These are phyloP conservation scores for Eulemur coronatus DNA, from an alignment of 2,797 vertebrate genomes.

Conservation along the genomic window DNA sequence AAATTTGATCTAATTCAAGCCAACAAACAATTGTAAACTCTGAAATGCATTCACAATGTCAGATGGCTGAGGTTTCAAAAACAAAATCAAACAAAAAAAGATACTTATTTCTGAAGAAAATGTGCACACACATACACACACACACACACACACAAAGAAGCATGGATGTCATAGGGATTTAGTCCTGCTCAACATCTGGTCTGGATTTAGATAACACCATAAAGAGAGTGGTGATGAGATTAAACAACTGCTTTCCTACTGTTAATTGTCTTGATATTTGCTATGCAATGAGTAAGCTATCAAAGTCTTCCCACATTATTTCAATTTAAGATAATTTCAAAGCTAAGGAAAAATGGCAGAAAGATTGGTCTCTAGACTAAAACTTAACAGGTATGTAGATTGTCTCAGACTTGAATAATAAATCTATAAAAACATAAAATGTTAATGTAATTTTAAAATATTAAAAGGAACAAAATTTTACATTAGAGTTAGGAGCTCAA, in stretches of 20 bases:
- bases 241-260: constrained; percentile 23
- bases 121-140: background rate
- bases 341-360: background rate
- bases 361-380: background rate
- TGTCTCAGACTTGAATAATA: background rate
- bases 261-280: background rate
- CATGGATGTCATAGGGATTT: background rate
- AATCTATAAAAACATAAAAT: background rate
- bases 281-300: background rate
- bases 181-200: background rate
- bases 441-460: background rate
- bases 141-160: background rate
- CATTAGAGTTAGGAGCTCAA: background rate
- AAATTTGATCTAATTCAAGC: background rate
- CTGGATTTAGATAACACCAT: constrained; percentile 40
- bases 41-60: background rate
- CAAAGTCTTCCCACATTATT: background rate
- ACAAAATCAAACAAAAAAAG: background rate
- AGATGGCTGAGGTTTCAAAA: background rate
- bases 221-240: background rate
- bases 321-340: constrained; percentile 13
- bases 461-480: background rate
- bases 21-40: background rate
- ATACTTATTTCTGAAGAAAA: background rate
- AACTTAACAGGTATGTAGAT: background rate